Conservation (phyloP, 2,113 vertebrate species). For the Scalopus aquaticus region DNA sequence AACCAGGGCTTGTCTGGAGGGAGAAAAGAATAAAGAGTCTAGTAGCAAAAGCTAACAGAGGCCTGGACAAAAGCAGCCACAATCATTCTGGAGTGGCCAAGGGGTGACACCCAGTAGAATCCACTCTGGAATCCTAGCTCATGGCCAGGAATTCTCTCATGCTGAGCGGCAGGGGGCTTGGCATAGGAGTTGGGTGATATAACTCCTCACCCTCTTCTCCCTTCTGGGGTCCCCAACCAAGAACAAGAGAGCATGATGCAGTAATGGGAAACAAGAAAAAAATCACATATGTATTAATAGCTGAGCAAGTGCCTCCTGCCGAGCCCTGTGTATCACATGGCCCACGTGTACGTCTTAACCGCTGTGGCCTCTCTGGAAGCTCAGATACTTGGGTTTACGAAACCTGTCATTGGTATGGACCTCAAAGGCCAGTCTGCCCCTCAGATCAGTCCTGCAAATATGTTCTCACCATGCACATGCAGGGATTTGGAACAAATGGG, state of each 20-base stretch:
- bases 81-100: not conserved
- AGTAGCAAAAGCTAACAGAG: not conserved
- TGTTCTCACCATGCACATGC: not conserved
- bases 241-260: too few relatives aligned
- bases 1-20: not conserved
- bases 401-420: not conserved
- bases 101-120: not conserved
- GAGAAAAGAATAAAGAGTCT: not conserved
- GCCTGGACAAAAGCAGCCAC: not conserved
- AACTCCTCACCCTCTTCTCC: too few relatives aligned
- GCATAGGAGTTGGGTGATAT: not conserved
- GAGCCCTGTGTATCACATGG: too few relatives aligned
- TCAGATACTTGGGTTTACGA: not conserved
- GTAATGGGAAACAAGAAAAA: too few relatives aligned
- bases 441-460: too few relatives aligned
- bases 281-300: too few relatives aligned
- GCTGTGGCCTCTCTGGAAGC: not conserved
- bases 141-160: not conserved
- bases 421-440: not conserved
- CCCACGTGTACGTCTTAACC: too few relatives aligned
- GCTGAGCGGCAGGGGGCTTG: not conserved
- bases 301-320: too few relatives aligned
- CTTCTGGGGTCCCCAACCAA: too few relatives aligned
- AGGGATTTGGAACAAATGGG: not conserved
- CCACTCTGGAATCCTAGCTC: not conserved